These are phyloP conservation scores for Poeciliopsis occidentalis DNA, from an alignment of 2,113 vertebrate species.

Conservation along the genomic window DNA sequence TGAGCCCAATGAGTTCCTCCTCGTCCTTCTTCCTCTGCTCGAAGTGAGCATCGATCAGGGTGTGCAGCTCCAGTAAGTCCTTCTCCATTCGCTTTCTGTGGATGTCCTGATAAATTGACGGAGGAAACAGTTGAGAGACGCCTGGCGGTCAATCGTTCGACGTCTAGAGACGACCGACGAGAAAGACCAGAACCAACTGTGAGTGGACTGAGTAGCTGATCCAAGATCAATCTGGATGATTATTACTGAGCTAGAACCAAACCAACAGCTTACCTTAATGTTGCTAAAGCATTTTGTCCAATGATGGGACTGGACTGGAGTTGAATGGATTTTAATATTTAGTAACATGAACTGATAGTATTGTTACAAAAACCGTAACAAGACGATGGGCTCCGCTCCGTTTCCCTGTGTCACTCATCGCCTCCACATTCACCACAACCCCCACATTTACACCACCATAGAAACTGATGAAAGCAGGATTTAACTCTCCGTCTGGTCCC, in stretches of 20 bases:
- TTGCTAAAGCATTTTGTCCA: too few species aligned
- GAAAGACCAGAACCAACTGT: neutral
- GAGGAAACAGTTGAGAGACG: neutral
- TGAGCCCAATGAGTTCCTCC: slow-evolving; percentile 92
- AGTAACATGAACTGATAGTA: too few species aligned
- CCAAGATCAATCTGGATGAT: neutral
- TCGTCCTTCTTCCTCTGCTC: slow-evolving; percentile 96
- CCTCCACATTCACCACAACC: too few species aligned
- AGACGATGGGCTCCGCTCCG: too few species aligned
- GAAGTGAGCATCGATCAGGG: slow-evolving; percentile 94
- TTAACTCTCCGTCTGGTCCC: too few species aligned
- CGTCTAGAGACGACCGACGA: neutral
- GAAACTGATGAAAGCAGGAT: too few species aligned
- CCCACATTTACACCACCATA: too few species aligned
- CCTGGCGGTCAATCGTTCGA: neutral
- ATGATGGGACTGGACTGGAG: too few species aligned
- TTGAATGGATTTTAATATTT: too few species aligned
- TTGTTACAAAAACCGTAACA: too few species aligned
- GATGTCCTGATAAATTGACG: slow-evolving; percentile 85
- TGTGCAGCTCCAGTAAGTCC: slow-evolving; percentile 93
- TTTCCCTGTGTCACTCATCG: too few species aligned
- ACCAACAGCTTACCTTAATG: neutral
- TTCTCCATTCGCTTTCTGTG: slow-evolving; percentile 99
- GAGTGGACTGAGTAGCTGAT: neutral
- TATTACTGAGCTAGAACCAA: neutral